These are phyloP conservation scores for Lordiphosa stackelbergi DNA, from an alignment of 1,140 invertebrate genomes.

Conservation along the genomic window DNA sequence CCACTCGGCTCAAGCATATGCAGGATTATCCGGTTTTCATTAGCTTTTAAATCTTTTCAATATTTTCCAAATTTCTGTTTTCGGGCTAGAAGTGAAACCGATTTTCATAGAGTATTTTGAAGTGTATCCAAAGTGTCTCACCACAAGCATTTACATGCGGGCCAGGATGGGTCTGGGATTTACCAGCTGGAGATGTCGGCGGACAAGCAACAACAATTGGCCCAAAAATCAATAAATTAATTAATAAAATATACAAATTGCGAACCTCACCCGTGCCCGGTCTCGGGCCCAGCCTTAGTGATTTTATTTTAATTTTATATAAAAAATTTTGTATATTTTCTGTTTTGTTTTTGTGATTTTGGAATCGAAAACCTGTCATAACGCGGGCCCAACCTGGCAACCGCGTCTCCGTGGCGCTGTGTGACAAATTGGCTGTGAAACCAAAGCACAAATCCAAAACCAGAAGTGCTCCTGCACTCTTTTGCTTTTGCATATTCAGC, in stretches of 20 bases:
- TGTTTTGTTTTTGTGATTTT: conserved; percentile 4
- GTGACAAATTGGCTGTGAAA: conserved; percentile 48
- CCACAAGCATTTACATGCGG: not conserved
- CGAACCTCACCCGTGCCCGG: conserved; percentile 8
- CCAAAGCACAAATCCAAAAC: conserved; percentile 23
- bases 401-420: conserved; percentile 12
- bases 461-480: conserved; percentile 48
- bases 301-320: conserved; percentile 2
- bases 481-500: conserved; percentile 27
- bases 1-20: too few relatives aligned
- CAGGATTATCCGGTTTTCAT: too few relatives aligned
- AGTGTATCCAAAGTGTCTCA: too few relatives aligned
- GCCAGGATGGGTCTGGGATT: conserved; percentile 31
- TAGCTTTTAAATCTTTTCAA: too few relatives aligned
- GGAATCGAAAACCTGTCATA: conserved; percentile 60
- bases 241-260: conserved; percentile 55
- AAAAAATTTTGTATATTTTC: not conserved
- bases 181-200: conserved; percentile 24
- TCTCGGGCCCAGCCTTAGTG: conserved; percentile 7
- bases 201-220: conserved; percentile 22
- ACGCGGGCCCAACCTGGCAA: conserved; percentile 23
- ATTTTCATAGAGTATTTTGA: too few relatives aligned
- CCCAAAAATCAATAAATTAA: conserved; percentile 51
- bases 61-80: too few relatives aligned
- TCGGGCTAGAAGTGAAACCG: too few relatives aligned